These are phyloP conservation scores for Zhengitettix transpicula DNA, from an alignment of 2,888 invertebrate species.

Conservation along the genomic window DNA sequence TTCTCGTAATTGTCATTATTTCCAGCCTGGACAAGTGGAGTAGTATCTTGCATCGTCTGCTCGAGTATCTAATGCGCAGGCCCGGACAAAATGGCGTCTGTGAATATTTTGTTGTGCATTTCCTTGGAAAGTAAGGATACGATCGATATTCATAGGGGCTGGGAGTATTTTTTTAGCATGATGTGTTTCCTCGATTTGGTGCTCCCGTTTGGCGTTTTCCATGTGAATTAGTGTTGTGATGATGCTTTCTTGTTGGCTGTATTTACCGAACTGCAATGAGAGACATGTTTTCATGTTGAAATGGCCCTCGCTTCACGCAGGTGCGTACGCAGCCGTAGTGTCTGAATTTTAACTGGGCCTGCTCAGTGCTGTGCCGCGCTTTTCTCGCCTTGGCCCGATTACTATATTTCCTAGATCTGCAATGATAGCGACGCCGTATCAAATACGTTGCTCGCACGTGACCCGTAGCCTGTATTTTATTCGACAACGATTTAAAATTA, in stretches of 20 bases:
- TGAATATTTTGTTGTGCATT: slow-evolving; percentile 24
- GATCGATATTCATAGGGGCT: slow-evolving; percentile 40
- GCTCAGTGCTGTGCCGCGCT: slow-evolving; percentile 48
- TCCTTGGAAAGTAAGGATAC: slow-evolving; percentile 32
- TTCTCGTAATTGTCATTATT: background rate
- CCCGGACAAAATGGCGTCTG: slow-evolving; percentile 46
- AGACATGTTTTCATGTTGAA: slow-evolving; percentile 17
- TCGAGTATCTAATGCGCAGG: slow-evolving; percentile 37
- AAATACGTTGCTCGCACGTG: too few relatives aligned
- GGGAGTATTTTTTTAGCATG: slow-evolving; percentile 14
- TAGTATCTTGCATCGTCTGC: slow-evolving; percentile 17
- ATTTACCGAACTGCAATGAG: slow-evolving; percentile 13
- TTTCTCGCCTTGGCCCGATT: slow-evolving; percentile 12
- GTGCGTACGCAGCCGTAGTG: slow-evolving; percentile 94
- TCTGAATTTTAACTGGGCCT: slow-evolving; percentile 73
- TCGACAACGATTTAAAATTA: slow-evolving; percentile 5
- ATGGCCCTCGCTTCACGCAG: slow-evolving; percentile 51
- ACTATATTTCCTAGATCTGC: slow-evolving; percentile 8
- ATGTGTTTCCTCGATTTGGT: slow-evolving; percentile 14
- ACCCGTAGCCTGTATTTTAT: background rate
- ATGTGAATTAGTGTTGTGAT: slow-evolving; percentile 9
- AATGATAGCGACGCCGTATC: slow-evolving; percentile 4
- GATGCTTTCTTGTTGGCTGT: slow-evolving; percentile 9
- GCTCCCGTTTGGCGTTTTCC: slow-evolving; percentile 7
- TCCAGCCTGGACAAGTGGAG: background rate